Base-by-base conservation (phyloP, 2,797 vertebrate genomes). In the Micropoecilia bifurca region DNA sequence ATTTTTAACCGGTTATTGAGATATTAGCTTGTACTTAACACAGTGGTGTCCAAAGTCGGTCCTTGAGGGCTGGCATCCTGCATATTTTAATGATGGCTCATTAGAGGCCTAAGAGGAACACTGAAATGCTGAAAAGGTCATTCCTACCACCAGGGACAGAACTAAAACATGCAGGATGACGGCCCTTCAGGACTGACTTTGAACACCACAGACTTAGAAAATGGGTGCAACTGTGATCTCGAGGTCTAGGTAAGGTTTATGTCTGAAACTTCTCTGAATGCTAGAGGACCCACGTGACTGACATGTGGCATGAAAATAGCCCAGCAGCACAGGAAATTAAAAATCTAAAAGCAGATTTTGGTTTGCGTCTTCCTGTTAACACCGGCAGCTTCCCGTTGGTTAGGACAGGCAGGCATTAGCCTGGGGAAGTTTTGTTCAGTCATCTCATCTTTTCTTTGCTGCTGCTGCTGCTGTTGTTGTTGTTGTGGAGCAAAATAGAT, bases 261-360 rank as follows among this genome's bases (percentile, higher is more conserved):
- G 59, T 80, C 25, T 74, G 25, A 14, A 1, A 41, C 18, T 14
- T 39, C 28, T n/a, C 30, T 0, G 66, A 48, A 28, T 33, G 59
- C 78, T 75, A 63, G 20, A 61, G 41, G 47, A 25, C 3, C 45
- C 1, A 2, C 83, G 80, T 41, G 72, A 84, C 88, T 0, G 76
- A 78, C 59, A 71, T 75, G 80, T 12, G 73, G 80, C 47, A 69
- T 75, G 82, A 74, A 83, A 77, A 79, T 78, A 61, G 71, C 79
- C 50, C 53, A 12, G 74, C 53, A 77, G 79, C 80, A 76, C 85
- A 93, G 86, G 90, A 92, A 90, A 45, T 87, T 10, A 85, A 55
- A 79, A 55, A 76, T 63, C 80, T 79, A 79, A 81, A 86, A 85
- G 61, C 45, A 72, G 72, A 36, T 78, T n/a, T 71, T 59, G 25